Base-by-base conservation (phyloP, 2,888 invertebrate genomes). In the Apamea anceps region DNA sequence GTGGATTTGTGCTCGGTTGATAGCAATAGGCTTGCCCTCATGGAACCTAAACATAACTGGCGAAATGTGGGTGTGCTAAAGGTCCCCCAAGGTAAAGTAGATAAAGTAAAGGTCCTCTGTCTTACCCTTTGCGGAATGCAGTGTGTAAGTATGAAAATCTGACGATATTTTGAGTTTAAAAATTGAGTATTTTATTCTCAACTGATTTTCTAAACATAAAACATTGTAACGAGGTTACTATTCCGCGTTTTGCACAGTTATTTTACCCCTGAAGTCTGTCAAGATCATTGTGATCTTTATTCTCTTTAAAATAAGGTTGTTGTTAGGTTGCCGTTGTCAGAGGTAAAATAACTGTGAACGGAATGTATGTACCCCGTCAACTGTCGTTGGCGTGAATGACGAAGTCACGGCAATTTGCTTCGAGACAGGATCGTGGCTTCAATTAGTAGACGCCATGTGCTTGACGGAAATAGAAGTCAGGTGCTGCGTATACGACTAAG, bases 361-460 rank as follows among this genome's bases (percentile, higher is more conserved):
- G 57, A n/a, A 10, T 25, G 1, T n/a, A 10, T 25, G 63, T 48
- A 70, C 21, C 70, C n/a, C 60, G 71, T 88, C 87, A 81, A 42
- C 79, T 87, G 77, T 84, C 84, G 74, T 60, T 76, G 75, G 75
- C 67, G 75, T 80, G 79, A 82, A 85, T 82, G 57, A 85, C 72
- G 62, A 72, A 75, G 88, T 84, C 87, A 89, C 85, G 90, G 85
- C 71, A 89, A 89, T 89, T 89, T 87, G 76, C 80, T 60, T 8
- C 65, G 80, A 73, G 87, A 80, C 85, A 71, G 75, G 85, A 66
- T 82, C 42, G 65, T 13, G 45, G 10, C 81, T 87, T 82, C 89
- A 85, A 84, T 85, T 81, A 87, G 84, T 75, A 77, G 80, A 88
- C 80, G 89, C 88, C 89, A 88, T 87, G 72, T 89, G 84, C 84